Percentiles rank a stretch among this genome's conserved stretches.
phyloP scores from a whole-genome alignment of 2,888 invertebrate genomes.

The Watsonalla binaria region DNA sequence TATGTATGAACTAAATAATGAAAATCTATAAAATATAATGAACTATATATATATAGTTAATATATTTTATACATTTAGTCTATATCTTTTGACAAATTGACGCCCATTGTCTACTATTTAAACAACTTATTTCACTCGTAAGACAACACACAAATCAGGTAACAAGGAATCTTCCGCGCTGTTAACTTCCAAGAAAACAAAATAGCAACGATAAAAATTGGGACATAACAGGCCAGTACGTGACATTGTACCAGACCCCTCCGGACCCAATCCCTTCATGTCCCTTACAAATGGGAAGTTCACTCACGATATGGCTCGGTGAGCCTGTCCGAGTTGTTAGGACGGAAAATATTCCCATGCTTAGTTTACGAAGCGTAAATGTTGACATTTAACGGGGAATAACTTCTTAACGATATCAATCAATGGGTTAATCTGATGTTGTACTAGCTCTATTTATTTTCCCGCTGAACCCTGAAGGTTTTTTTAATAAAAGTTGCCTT shows the following conservation, averaged over 20 bases:
- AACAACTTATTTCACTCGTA: no score
- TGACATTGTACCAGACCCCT: slow-evolving; percentile 39
- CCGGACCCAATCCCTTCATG: slow-evolving; percentile 23
- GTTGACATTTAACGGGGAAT: not conserved
- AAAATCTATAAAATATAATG: no score
- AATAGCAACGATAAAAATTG: slow-evolving; percentile 53
- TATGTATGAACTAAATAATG: no score
- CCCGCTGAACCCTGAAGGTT: no score
- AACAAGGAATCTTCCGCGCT: slow-evolving; percentile 8
- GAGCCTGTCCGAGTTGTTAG: not conserved
- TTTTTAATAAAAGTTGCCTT: no score
- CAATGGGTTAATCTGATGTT: no score
- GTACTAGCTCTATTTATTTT: no score
- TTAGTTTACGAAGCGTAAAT: not conserved
- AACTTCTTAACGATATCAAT: not conserved
- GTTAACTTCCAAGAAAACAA: slow-evolving; percentile 26
- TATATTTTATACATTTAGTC: no score
- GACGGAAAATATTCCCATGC: not conserved
- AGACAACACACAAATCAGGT: not conserved
- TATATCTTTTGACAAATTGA: no score
- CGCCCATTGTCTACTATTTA: no score
- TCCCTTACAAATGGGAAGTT: slow-evolving; percentile 36
- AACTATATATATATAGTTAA: no score
- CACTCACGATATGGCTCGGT: slow-evolving; percentile 45
- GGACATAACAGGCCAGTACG: slow-evolving; percentile 53